A percentile compares a stretch with the other conserved stretches of the same genome.
Evolutionary conservation across 2,888 invertebrate genomes (phyloP).

Genomic region (Eupithecia abbreviata): DNA sequence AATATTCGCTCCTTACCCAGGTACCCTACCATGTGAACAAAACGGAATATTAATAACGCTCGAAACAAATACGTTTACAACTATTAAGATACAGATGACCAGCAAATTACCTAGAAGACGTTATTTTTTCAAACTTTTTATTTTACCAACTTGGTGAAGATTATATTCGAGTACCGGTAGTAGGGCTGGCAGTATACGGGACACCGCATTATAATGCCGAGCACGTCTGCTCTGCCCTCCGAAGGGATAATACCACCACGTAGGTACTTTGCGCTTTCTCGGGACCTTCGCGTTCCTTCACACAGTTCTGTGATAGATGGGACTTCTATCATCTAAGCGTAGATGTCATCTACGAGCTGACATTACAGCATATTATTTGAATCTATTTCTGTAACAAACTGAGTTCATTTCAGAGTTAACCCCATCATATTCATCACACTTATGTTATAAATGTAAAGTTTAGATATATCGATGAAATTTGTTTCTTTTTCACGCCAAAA

Average conservation of each 20-base stretch:
- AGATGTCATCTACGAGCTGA: background rate
- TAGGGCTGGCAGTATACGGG: conserved; percentile 51
- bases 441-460: too few relatives aligned
- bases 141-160: background rate
- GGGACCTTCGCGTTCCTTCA: conserved; percentile 50
- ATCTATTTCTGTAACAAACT: background rate
- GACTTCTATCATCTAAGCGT: background rate
- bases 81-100: too few relatives aligned
- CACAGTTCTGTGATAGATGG: conserved; percentile 39
- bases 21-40: too few relatives aligned
- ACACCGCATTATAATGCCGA: conserved; percentile 65
- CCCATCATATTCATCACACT: background rate
- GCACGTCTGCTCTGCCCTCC: conserved; percentile 57
- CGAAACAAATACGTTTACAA: too few relatives aligned
- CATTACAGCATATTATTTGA: background rate
- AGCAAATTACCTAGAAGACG: background rate
- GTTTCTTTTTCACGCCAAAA: too few relatives aligned
- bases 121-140: too few relatives aligned
- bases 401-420: background rate
- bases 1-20: too few relatives aligned
- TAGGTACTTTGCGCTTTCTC: conserved; percentile 32
- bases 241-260: conserved; percentile 26
- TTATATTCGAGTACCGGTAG: conserved; percentile 24
- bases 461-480: too few relatives aligned
- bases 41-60: too few relatives aligned